Percentiles rank a stretch among this genome's conserved stretches.
Conservation (phyloP, 2,113 vertebrate species). For the Charadrius vociferus region DNA sequence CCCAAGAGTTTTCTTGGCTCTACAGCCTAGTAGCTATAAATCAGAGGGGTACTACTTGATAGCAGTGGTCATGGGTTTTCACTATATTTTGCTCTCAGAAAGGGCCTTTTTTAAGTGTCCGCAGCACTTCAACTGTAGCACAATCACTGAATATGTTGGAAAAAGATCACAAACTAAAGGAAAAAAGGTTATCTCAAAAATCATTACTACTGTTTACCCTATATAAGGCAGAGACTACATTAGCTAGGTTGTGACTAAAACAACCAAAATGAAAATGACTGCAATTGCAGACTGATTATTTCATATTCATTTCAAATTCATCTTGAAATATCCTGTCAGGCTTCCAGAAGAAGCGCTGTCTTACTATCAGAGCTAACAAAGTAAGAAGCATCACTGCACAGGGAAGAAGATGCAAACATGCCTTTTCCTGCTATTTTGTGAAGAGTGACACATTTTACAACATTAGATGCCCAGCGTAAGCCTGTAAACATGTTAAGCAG, state of each 20-base stretch:
- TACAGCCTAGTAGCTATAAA: neutral
- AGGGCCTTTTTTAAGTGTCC: neutral
- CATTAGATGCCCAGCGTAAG: neutral
- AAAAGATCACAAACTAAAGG: neutral
- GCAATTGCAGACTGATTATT: neutral
- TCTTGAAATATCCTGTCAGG: neutral
- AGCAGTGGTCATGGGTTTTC: neutral
- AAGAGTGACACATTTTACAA: neutral
- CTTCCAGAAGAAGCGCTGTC: neutral
- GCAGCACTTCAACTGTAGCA: neutral
- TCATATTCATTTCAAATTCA: neutral
- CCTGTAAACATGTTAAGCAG: neutral
- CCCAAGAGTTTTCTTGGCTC: neutral
- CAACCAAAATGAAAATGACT: neutral
- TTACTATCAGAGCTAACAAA: neutral
- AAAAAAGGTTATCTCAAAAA: fast-evolving
- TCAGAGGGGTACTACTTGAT: neutral
- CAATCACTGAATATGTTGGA: neutral
- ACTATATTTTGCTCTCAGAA: neutral
- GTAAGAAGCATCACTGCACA: neutral
- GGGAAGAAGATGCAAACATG: neutral
- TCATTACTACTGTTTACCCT: neutral
- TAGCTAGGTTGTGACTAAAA: neutral
- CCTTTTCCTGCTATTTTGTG: neutral
- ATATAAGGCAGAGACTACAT: neutral